A percentile compares a stretch with the other conserved stretches of the same genome.
Evolutionary conservation across 2,888 invertebrate genomes (phyloP).

Genomic region (Gymnoscelis rufifasciata): DNA sequence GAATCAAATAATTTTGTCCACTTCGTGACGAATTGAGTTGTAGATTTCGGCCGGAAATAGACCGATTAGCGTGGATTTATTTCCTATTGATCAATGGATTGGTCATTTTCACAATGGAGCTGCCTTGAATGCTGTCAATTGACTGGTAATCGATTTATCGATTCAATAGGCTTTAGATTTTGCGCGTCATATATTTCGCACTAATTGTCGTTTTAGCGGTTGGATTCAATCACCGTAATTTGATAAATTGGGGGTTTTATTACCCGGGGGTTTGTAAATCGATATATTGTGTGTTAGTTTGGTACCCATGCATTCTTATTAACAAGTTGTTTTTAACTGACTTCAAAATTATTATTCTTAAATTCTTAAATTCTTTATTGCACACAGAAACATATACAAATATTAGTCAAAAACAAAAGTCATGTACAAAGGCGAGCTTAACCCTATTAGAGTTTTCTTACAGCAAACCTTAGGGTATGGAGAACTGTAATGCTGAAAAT

Average conservation of each 20-base stretch:
- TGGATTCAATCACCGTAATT: conserved; percentile 21
- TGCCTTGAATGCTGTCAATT: conserved; percentile 17
- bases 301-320: no score
- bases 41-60: conserved; percentile 65
- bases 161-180: conserved; percentile 28
- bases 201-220: conserved; percentile 26
- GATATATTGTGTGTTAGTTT: conserved; percentile 1
- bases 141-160: conserved; percentile 47
- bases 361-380: no score
- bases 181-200: conserved; percentile 22
- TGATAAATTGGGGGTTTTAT: conserved; percentile 16
- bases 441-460: no score
- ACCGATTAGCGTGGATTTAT: conserved; percentile 63
- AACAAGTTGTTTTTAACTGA: no score
- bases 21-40: conserved; percentile 36
- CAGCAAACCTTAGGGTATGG: no score
- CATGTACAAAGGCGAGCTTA: no score
- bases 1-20: conserved; percentile 18
- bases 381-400: no score
- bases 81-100: conserved; percentile 27
- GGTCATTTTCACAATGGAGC: conserved; percentile 29
- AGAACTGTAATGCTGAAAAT: no score
- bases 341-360: no score
- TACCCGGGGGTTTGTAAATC: conserved; percentile 16
- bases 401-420: no score